These are phyloP conservation scores for Ectobius pallidus DNA, from an alignment of 2,888 invertebrate species.

Conservation along the genomic window DNA sequence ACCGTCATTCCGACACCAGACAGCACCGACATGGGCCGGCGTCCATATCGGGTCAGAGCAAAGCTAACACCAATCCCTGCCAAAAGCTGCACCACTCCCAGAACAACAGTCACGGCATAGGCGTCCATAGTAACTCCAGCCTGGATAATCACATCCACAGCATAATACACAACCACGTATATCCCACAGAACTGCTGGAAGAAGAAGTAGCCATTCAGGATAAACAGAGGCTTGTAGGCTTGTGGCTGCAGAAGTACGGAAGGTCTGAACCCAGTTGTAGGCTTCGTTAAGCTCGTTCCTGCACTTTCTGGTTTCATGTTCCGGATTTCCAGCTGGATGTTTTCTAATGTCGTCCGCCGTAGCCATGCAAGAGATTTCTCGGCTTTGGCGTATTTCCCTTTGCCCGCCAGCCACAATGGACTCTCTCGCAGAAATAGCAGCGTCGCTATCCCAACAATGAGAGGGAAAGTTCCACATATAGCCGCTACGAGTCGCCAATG, in stretches of 20 bases:
- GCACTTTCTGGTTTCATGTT: neutral
- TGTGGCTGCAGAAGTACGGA: conserved; percentile 52
- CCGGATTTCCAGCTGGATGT: neutral
- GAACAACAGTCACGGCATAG: conserved; percentile 57
- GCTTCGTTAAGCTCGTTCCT: too few species aligned
- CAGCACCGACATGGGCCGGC: conserved; percentile 62
- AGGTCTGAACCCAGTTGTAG: too few species aligned
- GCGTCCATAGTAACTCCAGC: conserved; percentile 58
- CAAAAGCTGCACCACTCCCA: conserved; percentile 57
- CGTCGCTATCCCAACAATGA: conserved; percentile 58
- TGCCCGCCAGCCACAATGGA: conserved; percentile 60
- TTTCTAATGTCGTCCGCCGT: neutral
- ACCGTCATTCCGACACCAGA: conserved; percentile 63
- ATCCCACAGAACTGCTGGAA: conserved; percentile 64
- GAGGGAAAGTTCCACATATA: conserved; percentile 49
- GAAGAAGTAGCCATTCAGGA: conserved; percentile 60
- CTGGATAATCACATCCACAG: conserved; percentile 58
- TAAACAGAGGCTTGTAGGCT: conserved; percentile 57
- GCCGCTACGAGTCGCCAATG: conserved; percentile 39
- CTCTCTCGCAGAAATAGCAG: conserved; percentile 61
- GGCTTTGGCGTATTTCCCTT: conserved; percentile 58
- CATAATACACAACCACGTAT: conserved; percentile 63
- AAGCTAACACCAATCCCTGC: conserved; percentile 56
- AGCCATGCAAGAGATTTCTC: conserved; percentile 46
- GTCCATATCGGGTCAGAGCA: conserved; percentile 61